These are phyloP conservation scores for Hoplostethus atlanticus DNA, from an alignment of 2,797 vertebrate species.

Conservation along the genomic window DNA sequence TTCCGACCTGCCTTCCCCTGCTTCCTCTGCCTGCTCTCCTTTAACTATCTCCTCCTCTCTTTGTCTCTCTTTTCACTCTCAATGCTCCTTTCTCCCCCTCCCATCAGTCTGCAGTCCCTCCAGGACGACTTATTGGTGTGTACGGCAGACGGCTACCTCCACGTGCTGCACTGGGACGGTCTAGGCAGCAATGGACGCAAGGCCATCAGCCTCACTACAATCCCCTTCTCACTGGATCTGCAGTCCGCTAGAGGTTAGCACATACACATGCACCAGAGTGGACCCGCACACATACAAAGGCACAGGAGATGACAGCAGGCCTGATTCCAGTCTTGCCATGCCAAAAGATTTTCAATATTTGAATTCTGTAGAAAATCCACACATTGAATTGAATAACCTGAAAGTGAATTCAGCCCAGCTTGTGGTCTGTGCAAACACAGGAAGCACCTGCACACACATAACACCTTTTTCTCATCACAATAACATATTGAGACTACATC, in stretches of 20 bases:
- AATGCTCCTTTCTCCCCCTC: neutral
- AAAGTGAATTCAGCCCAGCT: too few species aligned
- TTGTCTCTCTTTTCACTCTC: neutral
- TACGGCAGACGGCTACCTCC: constrained; percentile 94
- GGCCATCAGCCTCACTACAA: constrained; percentile 92
- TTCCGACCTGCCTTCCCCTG: constrained; percentile 10
- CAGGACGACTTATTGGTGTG: constrained; percentile 94
- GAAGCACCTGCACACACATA: too few species aligned
- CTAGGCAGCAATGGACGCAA: constrained; percentile 92
- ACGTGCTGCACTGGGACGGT: constrained; percentile 96
- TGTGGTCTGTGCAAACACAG: too few species aligned
- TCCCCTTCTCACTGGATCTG: constrained; percentile 96
- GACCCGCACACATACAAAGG: neutral
- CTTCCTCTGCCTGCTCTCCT: neutral
- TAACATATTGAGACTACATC: neutral
- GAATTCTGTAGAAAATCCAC: neutral
- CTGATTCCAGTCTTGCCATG: neutral
- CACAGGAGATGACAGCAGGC: neutral
- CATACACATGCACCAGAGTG: neutral
- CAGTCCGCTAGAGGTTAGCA: constrained; percentile 94
- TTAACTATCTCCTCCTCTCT: neutral
- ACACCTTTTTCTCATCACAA: neutral
- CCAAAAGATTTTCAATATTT: too few species aligned
- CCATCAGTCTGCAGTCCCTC: constrained; percentile 91
- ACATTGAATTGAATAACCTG: too few species aligned